Conservation (phyloP, 2,113 vertebrate species). For the Leiothrix lutea region DNA sequence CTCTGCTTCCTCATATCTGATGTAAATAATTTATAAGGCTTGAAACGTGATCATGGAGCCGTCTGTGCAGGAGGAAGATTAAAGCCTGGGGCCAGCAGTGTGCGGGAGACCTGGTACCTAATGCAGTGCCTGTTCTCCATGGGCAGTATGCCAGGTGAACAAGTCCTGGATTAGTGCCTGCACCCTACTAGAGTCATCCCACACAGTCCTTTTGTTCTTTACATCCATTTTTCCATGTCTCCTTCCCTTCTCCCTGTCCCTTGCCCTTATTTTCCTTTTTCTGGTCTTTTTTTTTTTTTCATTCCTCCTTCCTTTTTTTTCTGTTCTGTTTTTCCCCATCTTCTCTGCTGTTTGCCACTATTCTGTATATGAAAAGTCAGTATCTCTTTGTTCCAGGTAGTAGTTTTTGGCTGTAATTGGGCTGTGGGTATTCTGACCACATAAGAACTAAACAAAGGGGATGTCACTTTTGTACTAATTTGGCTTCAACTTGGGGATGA, state of each 20-base stretch:
- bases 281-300: too few relatives aligned
- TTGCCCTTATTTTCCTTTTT: rapidly evolving
- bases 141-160: background rate
- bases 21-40: constrained; percentile 55
- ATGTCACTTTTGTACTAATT: background rate
- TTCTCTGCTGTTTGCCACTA: background rate
- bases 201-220: background rate
- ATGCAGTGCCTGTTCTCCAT: background rate
- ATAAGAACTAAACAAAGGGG: background rate
- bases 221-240: background rate
- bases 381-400: background rate
- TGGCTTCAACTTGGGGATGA: background rate
- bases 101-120: background rate
- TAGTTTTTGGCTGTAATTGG: background rate
- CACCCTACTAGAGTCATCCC: background rate
- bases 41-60: background rate
- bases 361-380: background rate
- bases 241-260: rapidly evolving
- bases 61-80: constrained; percentile 15
- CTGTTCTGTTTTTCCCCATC: background rate
- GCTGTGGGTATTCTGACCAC: background rate
- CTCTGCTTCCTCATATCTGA: constrained; percentile 4
- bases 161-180: background rate
- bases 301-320: background rate
- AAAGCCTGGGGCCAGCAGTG: background rate